Conservation (phyloP, 1,140 invertebrate genomes). For the Apis florea region DNA sequence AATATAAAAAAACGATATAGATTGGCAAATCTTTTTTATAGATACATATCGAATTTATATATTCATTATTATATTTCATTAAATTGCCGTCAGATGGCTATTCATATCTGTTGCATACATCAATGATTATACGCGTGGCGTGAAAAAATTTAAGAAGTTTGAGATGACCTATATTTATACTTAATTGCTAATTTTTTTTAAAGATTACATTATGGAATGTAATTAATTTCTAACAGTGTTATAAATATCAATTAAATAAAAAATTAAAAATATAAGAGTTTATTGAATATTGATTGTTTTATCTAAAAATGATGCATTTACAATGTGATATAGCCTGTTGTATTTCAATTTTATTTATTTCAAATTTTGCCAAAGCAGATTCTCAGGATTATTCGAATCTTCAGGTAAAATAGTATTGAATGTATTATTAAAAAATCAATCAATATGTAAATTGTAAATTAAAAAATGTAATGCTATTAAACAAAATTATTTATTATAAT, state of each 20-base stretch:
- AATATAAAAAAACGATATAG: background rate
- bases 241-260: background rate
- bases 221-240: background rate
- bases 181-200: background rate
- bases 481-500: background rate
- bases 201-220: background rate
- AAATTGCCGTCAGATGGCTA: constrained; percentile 28
- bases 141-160: background rate
- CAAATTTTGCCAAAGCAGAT: constrained; percentile 15
- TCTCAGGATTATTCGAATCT: constrained; percentile 35
- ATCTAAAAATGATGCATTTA: constrained; percentile 54
- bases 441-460: background rate
- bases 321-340: constrained; percentile 49
- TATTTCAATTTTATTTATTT: constrained; percentile 54
- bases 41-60: background rate
- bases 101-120: constrained; percentile 16
- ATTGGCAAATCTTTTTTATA: constrained; percentile 4
- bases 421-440: background rate
- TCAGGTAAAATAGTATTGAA: constrained; percentile 50
- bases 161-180: background rate
- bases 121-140: constrained; percentile 26
- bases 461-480: background rate
- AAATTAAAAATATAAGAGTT: background rate
- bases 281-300: constrained; percentile 47
- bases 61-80: background rate